Percentiles rank a stretch among this genome's conserved stretches.
Evolutionary conservation across 1,140 invertebrate species (phyloP).

Genomic region (Hirudo medicinalis): DNA sequence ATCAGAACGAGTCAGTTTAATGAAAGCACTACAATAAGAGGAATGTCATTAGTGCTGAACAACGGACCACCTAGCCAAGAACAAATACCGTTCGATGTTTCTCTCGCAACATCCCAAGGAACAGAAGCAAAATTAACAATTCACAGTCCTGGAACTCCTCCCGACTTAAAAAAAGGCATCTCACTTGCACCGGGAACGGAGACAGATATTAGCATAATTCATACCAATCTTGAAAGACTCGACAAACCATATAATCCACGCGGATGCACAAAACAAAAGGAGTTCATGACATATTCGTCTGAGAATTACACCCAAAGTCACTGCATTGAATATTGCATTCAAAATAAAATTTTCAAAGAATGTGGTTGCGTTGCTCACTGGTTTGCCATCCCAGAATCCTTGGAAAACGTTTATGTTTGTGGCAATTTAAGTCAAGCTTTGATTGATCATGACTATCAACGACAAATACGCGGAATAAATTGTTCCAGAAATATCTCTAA

Average conservation of each 20-base stretch:
- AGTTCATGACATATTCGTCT: not conserved
- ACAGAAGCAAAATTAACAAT: not conserved
- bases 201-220: not conserved
- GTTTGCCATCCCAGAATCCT: not conserved
- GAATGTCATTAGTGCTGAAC: slow-evolving; percentile 1
- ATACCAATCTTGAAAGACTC: not conserved
- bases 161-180: not conserved
- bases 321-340: not conserved
- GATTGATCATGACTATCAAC: not conserved
- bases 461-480: not conserved
- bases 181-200: not conserved
- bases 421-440: not conserved
- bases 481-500: not conserved
- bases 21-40: not conserved
- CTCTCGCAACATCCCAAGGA: not conserved
- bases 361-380: not conserved
- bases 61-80: not conserved
- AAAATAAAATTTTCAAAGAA: not conserved
- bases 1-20: not conserved
- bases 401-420: not conserved
- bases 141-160: not conserved
- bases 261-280: not conserved
- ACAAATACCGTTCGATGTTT: not conserved
- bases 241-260: not conserved
- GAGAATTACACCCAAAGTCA: not conserved